Base-by-base conservation (phyloP, 1,140 invertebrate genomes). In the Rhagoletis pomonella region DNA sequence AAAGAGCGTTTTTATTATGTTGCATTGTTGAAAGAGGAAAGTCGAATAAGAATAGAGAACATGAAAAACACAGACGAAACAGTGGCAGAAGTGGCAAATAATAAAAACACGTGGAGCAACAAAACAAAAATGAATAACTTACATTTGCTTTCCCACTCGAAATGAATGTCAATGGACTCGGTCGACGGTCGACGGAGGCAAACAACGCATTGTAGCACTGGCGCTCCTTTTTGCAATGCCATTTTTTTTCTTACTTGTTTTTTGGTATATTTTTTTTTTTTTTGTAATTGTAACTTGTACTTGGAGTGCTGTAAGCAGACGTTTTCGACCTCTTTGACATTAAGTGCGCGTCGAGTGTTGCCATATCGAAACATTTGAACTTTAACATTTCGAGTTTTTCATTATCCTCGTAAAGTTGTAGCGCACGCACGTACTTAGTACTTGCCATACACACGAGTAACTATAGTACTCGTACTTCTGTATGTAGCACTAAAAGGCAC, bases 301-400 rank as follows among this genome's bases (percentile, higher is more conserved):
- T 29, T 55, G 0, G 0, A 14, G 6, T 7, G 87, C 89, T 90
- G 89, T 90, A 88, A 91, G 90, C 85, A 88, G 86, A 64, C 55
- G 19, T 9, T 87, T 69, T 55, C 44, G 58, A 59, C n/a, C 60
- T 29, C 58, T 55, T 55, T 55, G 86, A 86, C 58, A 86, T 47
- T 64, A 90, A 91, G 50, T 90, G 90, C 87, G 90, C 90, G 88
- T 19, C 73, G 60, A 85, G 69, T 47, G 88, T 85, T 87, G 87
- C 88, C 88, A 90, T 89, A 90, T 88, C 88, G 65, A 62, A 65
- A 58, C 87, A 88, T 59, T 62, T 88, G 88, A 87, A 88, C 88
- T 88, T 90, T 89, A 89, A 89, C 90, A 87, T 88, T 88, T 88
- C 87, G 89, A 90, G 87, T 91, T 91, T 90, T 88, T 90, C 89